Base-by-base conservation (phyloP, 2,888 invertebrate genomes). In the Formica aserva region DNA sequence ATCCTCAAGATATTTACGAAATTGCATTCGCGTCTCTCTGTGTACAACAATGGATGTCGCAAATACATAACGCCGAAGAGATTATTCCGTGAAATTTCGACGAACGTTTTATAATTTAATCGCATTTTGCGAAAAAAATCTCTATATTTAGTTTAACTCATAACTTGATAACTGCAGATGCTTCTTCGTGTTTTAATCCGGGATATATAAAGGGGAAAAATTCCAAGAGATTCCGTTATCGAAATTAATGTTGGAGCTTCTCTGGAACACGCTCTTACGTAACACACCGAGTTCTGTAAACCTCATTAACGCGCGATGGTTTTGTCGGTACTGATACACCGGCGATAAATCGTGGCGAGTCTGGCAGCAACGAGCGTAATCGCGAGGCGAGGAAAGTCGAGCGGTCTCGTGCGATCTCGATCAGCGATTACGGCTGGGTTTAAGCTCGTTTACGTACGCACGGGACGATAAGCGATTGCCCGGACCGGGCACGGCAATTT, bases 371-470 rank as follows among this genome's bases (percentile, higher is more conserved):
- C 60, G 57, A 45, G 78, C 69, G 45, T 72, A 78, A 78, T 78
- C 78, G 82, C 57, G 82, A 77, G 57, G 78, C 78, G 78, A 72
- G 78, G 78, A 82, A 82, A 82, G 78, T 82, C 78, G 76, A 41
- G 78, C 45, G 76, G 63, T 63, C 48, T 52, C 55, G 82, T 22
- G 67, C 60, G 82, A 78, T 55, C 80, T 57, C 65, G 80, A 60
- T 74, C 55, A 41, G 29, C 52, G 82, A 78, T 78, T 45, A 67
- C 55, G 66, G 35, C 57, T 15, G n/a, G 57, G 45, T 74, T 80
- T 80, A 80, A 80, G 78, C 78, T 80, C 78, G 78, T 80, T 80
- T 80, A 80, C 78, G 82, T 65, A 65, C 60, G 82, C 66, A 69
- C 67, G 45, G 60, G 48, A 38, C 57, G 66, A 67, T 66, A 78